Evolutionary conservation across 2,797 vertebrate species (phyloP), one percentile per base, ranked within the genome.

Genomic region (Chaunax sp.): DNA sequence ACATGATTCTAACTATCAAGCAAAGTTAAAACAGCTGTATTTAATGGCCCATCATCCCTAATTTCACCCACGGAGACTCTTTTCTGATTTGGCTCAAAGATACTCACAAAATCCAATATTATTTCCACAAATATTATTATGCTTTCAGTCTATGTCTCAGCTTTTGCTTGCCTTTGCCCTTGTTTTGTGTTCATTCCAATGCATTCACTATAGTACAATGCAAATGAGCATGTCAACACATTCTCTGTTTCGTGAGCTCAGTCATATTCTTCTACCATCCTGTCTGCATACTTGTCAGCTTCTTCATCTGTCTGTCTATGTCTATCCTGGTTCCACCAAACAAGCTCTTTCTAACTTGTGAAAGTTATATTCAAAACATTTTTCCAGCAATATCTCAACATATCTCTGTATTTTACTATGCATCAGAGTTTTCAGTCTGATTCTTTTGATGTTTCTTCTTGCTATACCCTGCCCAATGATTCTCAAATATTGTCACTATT

Each of bases 211-310:
- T 45, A 54, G 16, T 44, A 53, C 37, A 53, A 20, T 44, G 35
- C 43, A 71, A 57, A 61, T 51, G 30, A 60, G n/a, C n/a, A n/a
- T n/a, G n/a, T n/a, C n/a, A n/a, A n/a, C n/a, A n/a, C n/a, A n/a
- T n/a, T n/a, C n/a, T n/a, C n/a, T n/a, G n/a, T n/a, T n/a, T n/a
- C n/a, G n/a, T n/a, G n/a, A n/a, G n/a, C n/a, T n/a, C n/a, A n/a
- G n/a, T n/a, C n/a, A n/a, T n/a, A n/a, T n/a, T n/a, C n/a, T n/a
- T n/a, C n/a, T n/a, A n/a, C n/a, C n/a, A n/a, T 16, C 13, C 46
- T 46, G 25, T 54, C 53, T 49, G 16, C 16, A 40, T 49, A 70
- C 15, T 44, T 55, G 30, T 46, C 30, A 54, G 30, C 30, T 46
- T 28, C n/a, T n/a, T n/a, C n/a, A n/a, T n/a, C n/a, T n/a, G 28